Evolutionary conservation across 2,113 vertebrate species (phyloP).

Genomic region (Pteropus alecto): DNA sequence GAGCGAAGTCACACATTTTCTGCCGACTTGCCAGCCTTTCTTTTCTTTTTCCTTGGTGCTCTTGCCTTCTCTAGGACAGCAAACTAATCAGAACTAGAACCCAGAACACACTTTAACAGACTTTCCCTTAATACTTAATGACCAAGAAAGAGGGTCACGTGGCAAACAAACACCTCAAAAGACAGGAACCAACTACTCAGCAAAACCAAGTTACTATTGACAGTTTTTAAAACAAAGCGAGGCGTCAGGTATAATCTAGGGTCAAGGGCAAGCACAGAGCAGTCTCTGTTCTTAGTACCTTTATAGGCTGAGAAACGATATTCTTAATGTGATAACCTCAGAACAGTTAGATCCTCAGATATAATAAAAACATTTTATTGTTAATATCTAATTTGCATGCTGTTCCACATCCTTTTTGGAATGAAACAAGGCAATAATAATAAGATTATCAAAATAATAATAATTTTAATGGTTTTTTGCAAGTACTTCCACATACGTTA

Average conservation of each 20-base stretch:
- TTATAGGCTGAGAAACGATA: not conserved
- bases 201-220: not conserved
- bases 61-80: not conserved
- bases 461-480: not conserved
- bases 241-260: not conserved
- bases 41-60: not conserved
- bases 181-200: not conserved
- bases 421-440: not conserved
- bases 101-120: not conserved
- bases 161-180: not conserved
- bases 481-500: not conserved
- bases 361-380: not conserved
- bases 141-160: not conserved
- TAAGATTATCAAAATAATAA: too few species aligned
- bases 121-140: not conserved
- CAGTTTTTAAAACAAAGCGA: not conserved
- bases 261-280: not conserved
- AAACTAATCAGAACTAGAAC: accelerated
- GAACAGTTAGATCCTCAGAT: not conserved
- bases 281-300: not conserved
- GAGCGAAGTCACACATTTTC: not conserved
- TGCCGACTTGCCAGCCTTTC: not conserved
- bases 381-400: not conserved
- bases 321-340: not conserved
- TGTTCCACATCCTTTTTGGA: not conserved